phyloP scores from a whole-genome alignment of 2,888 invertebrate genomes.

The Margaritifera margaritifera region DNA sequence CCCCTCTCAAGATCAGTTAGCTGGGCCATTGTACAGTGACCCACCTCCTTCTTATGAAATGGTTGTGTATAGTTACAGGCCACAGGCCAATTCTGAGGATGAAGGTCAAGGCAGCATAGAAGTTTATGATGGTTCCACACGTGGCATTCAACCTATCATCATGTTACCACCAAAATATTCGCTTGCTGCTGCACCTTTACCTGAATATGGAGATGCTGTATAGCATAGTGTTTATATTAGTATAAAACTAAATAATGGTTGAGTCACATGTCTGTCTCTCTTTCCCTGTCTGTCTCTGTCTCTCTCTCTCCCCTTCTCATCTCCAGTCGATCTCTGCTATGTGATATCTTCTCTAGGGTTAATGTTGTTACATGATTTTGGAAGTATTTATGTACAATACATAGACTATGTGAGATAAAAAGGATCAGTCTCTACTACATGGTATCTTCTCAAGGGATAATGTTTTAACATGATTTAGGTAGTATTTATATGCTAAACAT shows the following conservation, averaged over 20 bases:
- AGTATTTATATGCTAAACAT: too few relatives aligned
- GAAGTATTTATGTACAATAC: too few relatives aligned
- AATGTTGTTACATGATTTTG: too few relatives aligned
- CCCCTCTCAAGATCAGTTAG: conserved; percentile 62
- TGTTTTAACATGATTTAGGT: too few relatives aligned
- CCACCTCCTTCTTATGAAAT: conserved; percentile 63
- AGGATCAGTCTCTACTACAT: too few relatives aligned
- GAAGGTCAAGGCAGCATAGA: conserved; percentile 23
- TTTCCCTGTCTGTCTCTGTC: conserved; percentile 9
- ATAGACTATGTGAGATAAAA: too few relatives aligned
- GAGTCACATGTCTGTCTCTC: conserved; percentile 2
- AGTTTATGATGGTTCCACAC: conserved; percentile 25
- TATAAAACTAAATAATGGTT: not conserved
- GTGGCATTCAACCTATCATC: conserved; percentile 39
- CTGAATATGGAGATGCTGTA: conserved; percentile 50
- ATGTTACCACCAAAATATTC: conserved; percentile 63
- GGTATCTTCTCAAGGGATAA: too few relatives aligned
- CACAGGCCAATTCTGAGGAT: conserved; percentile 24
- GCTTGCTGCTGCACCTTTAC: conserved; percentile 55
- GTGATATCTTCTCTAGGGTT: too few relatives aligned
- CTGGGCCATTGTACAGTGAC: conserved; percentile 44
- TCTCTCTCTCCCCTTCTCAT: conserved; percentile 4
- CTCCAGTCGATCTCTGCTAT: not conserved
- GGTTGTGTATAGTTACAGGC: conserved; percentile 37
- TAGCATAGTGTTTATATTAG: conserved; percentile 10